Conservation (phyloP, 2,888 invertebrate species). For the Drosophila algonquin region DNA sequence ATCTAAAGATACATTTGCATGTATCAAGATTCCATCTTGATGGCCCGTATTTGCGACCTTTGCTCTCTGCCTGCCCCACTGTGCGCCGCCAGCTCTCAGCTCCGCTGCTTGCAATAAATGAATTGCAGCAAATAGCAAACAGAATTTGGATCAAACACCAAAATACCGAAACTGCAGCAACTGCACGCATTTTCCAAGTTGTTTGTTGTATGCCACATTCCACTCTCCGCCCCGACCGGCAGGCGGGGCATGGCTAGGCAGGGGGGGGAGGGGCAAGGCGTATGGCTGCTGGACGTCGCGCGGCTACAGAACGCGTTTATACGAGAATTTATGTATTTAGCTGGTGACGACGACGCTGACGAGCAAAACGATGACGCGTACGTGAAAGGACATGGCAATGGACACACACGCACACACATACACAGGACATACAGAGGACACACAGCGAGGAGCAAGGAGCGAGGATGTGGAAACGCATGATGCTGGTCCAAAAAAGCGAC, state of each 20-base stretch:
- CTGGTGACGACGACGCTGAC: conserved; percentile 73
- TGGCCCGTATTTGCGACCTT: neutral
- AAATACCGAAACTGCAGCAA: conserved; percentile 7
- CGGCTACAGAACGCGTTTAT: conserved; percentile 72
- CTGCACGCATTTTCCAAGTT: conserved; percentile 42
- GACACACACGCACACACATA: neutral
- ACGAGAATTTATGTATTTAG: conserved; percentile 79
- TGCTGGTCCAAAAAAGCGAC: conserved; percentile 62
- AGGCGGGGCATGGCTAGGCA: no score
- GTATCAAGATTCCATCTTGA: neutral
- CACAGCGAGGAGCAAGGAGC: neutral
- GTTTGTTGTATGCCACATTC: conserved; percentile 28
- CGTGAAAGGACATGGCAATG: conserved; percentile 43
- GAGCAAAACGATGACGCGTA: conserved; percentile 73
- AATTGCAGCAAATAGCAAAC: conserved; percentile 38
- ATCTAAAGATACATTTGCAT: no score
- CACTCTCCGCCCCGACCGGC: no score
- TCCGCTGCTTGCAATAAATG: conserved; percentile 19
- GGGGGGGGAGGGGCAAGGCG: neutral
- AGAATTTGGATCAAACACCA: conserved; percentile 28
- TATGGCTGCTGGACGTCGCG: neutral
- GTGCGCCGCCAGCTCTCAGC: neutral
- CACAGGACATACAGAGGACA: conserved; percentile 1
- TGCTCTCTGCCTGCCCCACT: neutral
- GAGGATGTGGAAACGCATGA: conserved; percentile 38